Percentiles rank a stretch among this genome's conserved stretches.
These are phyloP conservation scores for Osmerus eperlanus DNA, from an alignment of 2,113 vertebrate species.

Conservation along the genomic window DNA sequence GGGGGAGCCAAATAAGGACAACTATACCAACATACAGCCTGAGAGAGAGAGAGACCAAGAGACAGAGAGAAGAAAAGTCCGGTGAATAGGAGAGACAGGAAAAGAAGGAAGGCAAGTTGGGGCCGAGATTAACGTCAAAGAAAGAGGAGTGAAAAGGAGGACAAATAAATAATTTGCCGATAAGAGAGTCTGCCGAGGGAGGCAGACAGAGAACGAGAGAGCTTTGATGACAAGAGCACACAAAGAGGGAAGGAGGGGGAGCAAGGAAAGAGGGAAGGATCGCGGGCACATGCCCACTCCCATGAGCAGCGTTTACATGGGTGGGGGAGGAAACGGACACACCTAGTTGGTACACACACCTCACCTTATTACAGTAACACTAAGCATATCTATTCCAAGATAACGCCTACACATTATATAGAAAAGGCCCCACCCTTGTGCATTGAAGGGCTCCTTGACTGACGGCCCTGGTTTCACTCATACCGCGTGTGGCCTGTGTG, in stretches of 20 bases:
- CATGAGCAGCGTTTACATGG: slow-evolving; percentile 42
- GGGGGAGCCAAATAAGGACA: background rate
- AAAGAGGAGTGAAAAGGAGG: background rate
- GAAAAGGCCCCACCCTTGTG: background rate
- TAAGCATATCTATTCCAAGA: slow-evolving; percentile 46
- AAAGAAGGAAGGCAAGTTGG: background rate
- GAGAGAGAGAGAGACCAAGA: background rate
- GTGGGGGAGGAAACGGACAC: slow-evolving; percentile 36
- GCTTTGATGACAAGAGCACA: slow-evolving; percentile 1
- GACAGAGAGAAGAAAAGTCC: background rate
- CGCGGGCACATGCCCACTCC: slow-evolving; percentile 35
- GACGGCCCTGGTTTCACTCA: too few species aligned
- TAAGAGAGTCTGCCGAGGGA: background rate
- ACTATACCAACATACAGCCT: background rate
- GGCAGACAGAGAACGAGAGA: slow-evolving; percentile 3
- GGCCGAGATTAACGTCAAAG: too few species aligned
- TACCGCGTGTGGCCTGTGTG: too few species aligned
- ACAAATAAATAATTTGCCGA: background rate
- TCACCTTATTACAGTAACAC: slow-evolving; percentile 51
- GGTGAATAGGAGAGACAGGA: slow-evolving; percentile 9
- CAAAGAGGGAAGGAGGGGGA: background rate
- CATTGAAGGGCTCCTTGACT: too few species aligned
- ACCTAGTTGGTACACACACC: slow-evolving; percentile 51
- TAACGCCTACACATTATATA: slow-evolving; percentile 39
- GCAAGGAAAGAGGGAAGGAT: slow-evolving; percentile 22